These are phyloP conservation scores for Cataglyphis livida DNA, from an alignment of 2,888 invertebrate species.

Conservation along the genomic window DNA sequence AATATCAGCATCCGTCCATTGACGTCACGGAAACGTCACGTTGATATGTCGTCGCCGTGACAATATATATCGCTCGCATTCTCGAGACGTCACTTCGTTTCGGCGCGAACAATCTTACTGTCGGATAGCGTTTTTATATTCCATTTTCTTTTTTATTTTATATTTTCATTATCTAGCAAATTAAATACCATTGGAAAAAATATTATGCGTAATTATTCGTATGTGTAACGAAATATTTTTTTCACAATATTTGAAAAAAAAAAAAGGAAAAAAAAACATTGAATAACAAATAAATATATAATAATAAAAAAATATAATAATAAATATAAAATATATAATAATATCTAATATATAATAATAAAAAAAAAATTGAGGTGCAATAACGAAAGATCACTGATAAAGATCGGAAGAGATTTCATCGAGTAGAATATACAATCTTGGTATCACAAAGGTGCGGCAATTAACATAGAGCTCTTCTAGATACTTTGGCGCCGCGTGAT, in stretches of 20 bases:
- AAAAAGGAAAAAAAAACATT: neutral
- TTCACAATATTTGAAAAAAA: neutral
- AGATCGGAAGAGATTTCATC: neutral
- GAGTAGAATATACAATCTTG: neutral
- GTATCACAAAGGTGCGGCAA: constrained; percentile 12
- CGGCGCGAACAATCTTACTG: neutral
- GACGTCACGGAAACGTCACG: constrained; percentile 26
- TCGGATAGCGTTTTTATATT: neutral
- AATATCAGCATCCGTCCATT: constrained; percentile 7
- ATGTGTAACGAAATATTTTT: neutral
- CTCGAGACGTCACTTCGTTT: constrained; percentile 4
- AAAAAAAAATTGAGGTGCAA: neutral
- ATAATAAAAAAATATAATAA: too few species aligned
- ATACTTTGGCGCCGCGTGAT: neutral
- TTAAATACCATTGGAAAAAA: neutral
- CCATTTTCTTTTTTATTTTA: neutral
- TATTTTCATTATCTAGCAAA: neutral
- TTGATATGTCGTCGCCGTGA: constrained; percentile 3
- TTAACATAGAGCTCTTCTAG: constrained; percentile 19
- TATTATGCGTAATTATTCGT: neutral
- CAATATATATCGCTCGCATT: neutral
- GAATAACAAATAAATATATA: too few species aligned
- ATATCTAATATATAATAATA: neutral
- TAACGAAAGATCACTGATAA: neutral
- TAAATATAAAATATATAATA: too few species aligned